Evolutionary conservation across 2,888 invertebrate genomes (phyloP).

Genomic region (Matsumyia berberina): DNA sequence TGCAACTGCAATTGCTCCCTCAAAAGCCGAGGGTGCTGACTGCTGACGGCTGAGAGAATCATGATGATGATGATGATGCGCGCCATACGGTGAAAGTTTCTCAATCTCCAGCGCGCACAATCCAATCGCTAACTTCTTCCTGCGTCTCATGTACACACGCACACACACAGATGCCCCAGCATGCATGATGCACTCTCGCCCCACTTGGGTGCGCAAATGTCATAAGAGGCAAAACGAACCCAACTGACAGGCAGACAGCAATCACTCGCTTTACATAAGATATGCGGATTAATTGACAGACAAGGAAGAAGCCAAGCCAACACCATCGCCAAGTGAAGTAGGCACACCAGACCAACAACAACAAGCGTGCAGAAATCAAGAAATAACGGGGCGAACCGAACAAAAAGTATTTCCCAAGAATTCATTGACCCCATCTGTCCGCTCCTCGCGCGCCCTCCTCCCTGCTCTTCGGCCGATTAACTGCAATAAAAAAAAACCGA

Average conservation of each 20-base stretch:
- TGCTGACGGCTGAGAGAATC: conserved; percentile 25
- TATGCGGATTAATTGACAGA: conserved; percentile 74
- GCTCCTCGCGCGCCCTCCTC: not conserved
- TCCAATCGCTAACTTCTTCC: conserved; percentile 49
- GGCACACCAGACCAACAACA: conserved; percentile 25
- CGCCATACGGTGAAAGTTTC: conserved; percentile 66
- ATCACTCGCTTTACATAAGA: conserved; percentile 75
- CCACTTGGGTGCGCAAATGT: conserved; percentile 57
- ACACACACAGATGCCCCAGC: conserved; percentile 7
- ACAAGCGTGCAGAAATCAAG: conserved; percentile 53
- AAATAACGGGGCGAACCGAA: conserved; percentile 72
- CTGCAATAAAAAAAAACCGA: conserved; percentile 66
- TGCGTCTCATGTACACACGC: conserved; percentile 28
- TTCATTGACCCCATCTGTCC: conserved; percentile 72
- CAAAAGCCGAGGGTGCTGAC: not conserved
- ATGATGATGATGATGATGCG: conserved; percentile 30
- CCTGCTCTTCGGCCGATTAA: conserved; percentile 68
- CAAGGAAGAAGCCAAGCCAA: conserved; percentile 73
- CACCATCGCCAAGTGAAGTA: conserved; percentile 40
- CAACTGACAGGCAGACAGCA: conserved; percentile 72
- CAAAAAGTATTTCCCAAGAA: conserved; percentile 76
- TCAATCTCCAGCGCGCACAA: conserved; percentile 63
- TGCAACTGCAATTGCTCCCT: conserved; percentile 21
- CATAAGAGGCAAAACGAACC: conserved; percentile 57
- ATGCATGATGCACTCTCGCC: conserved; percentile 53